These are phyloP conservation scores for Cuculus canorus DNA, from an alignment of 2,797 vertebrate species.

Conservation along the genomic window DNA sequence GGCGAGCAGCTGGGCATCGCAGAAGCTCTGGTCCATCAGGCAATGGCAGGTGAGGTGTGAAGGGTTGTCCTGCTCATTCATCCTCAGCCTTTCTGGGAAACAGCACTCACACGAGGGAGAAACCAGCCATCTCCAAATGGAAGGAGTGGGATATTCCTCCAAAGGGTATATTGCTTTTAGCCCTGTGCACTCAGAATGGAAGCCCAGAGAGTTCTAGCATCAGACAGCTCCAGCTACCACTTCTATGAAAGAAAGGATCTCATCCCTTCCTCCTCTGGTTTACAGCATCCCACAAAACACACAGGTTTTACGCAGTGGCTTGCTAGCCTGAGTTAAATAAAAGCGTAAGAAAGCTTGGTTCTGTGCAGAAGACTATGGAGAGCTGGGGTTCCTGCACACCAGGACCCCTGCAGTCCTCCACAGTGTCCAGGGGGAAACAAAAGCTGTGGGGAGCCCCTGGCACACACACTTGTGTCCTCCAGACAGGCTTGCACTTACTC, in stretches of 20 bases:
- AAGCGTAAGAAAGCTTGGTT: background rate
- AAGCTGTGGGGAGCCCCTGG: accelerated
- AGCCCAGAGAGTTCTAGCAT: background rate
- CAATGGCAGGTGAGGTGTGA: background rate
- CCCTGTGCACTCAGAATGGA: background rate
- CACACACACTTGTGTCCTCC: background rate
- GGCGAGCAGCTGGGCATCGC: background rate
- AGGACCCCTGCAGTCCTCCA: background rate
- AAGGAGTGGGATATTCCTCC: background rate
- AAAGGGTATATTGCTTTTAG: background rate
- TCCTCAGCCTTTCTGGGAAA: background rate
- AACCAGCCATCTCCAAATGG: background rate
- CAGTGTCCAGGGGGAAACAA: background rate
- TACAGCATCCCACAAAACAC: background rate
- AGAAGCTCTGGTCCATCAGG: background rate
- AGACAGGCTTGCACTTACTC: background rate
- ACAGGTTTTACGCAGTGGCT: background rate
- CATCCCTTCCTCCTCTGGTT: background rate
- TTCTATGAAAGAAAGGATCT: background rate
- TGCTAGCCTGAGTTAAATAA: background rate
- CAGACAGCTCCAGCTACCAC: background rate
- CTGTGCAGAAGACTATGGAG: background rate
- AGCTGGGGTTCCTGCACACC: background rate
- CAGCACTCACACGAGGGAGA: background rate
- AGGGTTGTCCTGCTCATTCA: background rate